Evolutionary conservation across 2,113 vertebrate species (phyloP), one percentile per base, ranked within the genome.

Genomic region (Dinomys branickii): DNA sequence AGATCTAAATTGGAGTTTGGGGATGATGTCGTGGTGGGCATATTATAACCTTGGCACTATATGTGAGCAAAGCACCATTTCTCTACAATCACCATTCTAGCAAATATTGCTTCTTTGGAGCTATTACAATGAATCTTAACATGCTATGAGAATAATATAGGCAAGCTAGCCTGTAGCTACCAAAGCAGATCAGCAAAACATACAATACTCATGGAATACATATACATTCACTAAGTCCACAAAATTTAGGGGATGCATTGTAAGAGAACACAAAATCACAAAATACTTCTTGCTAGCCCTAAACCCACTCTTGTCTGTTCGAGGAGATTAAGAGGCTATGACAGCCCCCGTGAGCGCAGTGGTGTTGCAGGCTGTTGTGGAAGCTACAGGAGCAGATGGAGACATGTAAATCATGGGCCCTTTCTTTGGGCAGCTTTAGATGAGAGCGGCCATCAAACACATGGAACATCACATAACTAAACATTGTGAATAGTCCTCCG

Each of bases 31-130:
- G 81, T 59, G 20, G 33, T 73, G 73, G 52, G n/a, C 30, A 35
- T 58, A 75, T 75, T 75, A 47, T 44, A 83, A 67, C 63, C 50
- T 69, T 95, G 73, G 90, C 88, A 89, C 80, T 69, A 4, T 44
- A 87, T 92, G 26, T 95, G 85, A 92, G 35, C 10, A 80, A 93
- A 91, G 52, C 7, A 47, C 61, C 10, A n/a, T 59, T 93, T 92
- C 93, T 85, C 58, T 82, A 35, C 3, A 69, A 17, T 58, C 30
- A 78, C n/a, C 52, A 85, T 73, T 94, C 59, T 93, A 92, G 65
- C 35, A 85, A 83, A 71, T 28, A 2, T 86, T 44, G 7, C 93
- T 88, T 89, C 85, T 95, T 71, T 61, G 75, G 35, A 81, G 61
- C 22, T 77, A 65, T 82, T 77, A 80, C 89, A 88, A 92, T 4